Conservation (phyloP, 2,797 vertebrate species). For the Nasua narica region DNA sequence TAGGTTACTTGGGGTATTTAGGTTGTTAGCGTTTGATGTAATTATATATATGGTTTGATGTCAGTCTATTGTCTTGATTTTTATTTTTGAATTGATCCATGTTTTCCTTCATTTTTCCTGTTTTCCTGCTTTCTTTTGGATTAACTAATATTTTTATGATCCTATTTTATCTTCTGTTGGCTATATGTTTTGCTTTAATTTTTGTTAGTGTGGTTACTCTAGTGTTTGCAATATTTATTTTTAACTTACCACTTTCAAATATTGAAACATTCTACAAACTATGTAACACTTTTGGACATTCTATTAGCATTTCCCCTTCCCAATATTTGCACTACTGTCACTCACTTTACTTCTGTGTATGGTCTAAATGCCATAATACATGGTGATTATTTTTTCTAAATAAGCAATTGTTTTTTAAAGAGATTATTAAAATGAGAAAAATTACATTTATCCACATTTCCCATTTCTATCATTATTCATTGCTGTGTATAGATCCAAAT, state of each 20-base stretch:
- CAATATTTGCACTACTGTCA: not conserved
- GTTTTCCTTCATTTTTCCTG: not conserved
- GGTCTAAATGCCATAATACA: not conserved
- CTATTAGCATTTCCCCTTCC: not conserved
- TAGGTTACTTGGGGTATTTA: not conserved
- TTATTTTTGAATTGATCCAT: not conserved
- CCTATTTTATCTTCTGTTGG: not conserved
- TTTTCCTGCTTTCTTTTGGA: not conserved
- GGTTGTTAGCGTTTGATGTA: not conserved
- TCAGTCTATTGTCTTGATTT: not conserved
- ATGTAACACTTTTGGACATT: not conserved
- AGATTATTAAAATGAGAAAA: not conserved
- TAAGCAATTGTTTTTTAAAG: not conserved
- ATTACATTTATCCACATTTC: not conserved
- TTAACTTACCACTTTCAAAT: not conserved
- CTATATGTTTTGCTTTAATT: not conserved
- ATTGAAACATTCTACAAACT: not conserved
- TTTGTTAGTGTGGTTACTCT: not conserved
- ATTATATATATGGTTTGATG: not conserved
- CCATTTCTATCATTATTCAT: not conserved
- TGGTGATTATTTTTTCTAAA: not conserved
- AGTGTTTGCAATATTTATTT: not conserved
- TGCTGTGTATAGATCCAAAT: not conserved
- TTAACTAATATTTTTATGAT: not conserved
- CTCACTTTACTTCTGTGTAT: not conserved